Conservation (phyloP, 2,888 invertebrate species). For the Palloptera scutellata region DNA sequence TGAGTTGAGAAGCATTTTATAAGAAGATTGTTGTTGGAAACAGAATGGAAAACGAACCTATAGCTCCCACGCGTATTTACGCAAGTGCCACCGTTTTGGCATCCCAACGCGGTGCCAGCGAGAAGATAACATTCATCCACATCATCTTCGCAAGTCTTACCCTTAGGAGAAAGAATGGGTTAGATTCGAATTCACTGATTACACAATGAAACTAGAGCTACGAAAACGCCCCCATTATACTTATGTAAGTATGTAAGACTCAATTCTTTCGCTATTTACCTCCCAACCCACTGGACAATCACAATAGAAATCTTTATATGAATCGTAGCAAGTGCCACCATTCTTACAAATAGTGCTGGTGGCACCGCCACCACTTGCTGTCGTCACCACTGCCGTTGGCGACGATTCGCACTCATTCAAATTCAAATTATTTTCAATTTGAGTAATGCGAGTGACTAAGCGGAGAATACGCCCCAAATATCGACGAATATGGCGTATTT, state of each 20-base stretch:
- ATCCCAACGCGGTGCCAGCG: slow-evolving; percentile 84
- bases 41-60: slow-evolving; percentile 65
- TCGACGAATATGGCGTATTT: slow-evolving; percentile 38
- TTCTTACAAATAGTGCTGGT: slow-evolving; percentile 75
- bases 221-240: background rate
- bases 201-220: background rate
- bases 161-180: slow-evolving; percentile 61
- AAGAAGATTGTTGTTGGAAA: background rate
- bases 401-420: slow-evolving; percentile 45
- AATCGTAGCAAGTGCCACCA: slow-evolving; percentile 82
- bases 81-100: slow-evolving; percentile 89
- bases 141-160: slow-evolving; percentile 77
- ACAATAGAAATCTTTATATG: slow-evolving; percentile 77
- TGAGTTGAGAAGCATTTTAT: slow-evolving; percentile 11
- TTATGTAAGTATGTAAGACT: slow-evolving; percentile 63
- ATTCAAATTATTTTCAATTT: slow-evolving; percentile 37
- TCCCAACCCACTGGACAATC: slow-evolving; percentile 77
- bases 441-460: slow-evolving; percentile 33
- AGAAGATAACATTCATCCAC: slow-evolving; percentile 86
- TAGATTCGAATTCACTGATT: background rate
- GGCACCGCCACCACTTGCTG: background rate
- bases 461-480: slow-evolving; percentile 44
- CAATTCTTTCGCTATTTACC: slow-evolving; percentile 66
- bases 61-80: slow-evolving; percentile 81
- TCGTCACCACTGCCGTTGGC: slow-evolving; percentile 18